These are phyloP conservation scores for Melanotaenia nigrans DNA, from an alignment of 2,797 vertebrate genomes.

Conservation along the genomic window DNA sequence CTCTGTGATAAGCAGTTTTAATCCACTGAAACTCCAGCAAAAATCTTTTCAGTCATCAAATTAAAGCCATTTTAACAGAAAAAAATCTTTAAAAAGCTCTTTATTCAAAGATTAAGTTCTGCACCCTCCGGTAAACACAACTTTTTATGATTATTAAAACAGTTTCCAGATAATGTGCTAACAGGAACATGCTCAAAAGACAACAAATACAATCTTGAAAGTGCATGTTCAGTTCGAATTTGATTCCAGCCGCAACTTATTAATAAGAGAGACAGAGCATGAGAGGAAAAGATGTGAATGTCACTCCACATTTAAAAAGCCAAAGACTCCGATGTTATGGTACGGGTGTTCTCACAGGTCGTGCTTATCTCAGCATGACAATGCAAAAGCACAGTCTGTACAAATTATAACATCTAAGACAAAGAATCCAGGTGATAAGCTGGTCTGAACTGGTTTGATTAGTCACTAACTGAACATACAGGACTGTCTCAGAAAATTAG, in stretches of 20 bases:
- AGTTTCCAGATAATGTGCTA: background rate
- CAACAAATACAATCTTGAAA: background rate
- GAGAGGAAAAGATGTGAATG: background rate
- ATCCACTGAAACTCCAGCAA: too few species aligned
- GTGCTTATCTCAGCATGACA: background rate
- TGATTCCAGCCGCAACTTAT: background rate
- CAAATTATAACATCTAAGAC: background rate
- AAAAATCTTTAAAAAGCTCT: background rate
- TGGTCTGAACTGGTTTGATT: too few species aligned
- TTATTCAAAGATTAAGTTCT: background rate
- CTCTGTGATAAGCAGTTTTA: too few species aligned
- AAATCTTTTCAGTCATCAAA: too few species aligned
- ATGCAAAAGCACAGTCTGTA: background rate
- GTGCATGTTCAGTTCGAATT: background rate
- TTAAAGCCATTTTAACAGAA: background rate
- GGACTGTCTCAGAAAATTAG: too few species aligned
- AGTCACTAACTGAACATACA: background rate
- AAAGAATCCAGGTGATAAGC: background rate
- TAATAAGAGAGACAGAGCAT: background rate
- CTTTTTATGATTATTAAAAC: background rate
- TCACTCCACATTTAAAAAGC: background rate
- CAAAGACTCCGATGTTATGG: background rate
- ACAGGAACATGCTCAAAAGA: background rate
- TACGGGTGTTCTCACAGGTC: background rate
- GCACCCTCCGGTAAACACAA: background rate